These are phyloP conservation scores for Acanthurus lineatus DNA, from an alignment of 2,797 vertebrate genomes.

Conservation along the genomic window DNA sequence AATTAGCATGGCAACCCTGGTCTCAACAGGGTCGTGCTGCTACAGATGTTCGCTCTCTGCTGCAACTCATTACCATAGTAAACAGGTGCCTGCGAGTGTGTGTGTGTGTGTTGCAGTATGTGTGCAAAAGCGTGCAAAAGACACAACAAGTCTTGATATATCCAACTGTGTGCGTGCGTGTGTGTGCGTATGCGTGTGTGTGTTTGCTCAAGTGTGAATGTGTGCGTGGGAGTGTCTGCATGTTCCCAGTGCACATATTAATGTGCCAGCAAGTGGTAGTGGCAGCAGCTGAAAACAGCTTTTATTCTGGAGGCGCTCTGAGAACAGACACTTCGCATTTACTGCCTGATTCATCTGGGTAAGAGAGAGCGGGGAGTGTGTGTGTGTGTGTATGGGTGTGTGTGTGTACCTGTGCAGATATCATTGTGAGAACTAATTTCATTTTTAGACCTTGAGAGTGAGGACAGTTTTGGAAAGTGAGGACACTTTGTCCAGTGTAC, in stretches of 20 bases:
- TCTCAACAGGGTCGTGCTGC: constrained; percentile 70
- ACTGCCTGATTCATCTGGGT: constrained; percentile 63
- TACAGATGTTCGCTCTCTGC: constrained; percentile 78
- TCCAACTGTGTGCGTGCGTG: background rate
- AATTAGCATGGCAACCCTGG: constrained; percentile 62
- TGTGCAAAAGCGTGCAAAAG: constrained; percentile 25
- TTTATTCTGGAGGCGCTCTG: constrained; percentile 59
- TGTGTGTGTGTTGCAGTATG: constrained; percentile 16
- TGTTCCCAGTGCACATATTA: constrained; percentile 63
- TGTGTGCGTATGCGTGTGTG: constrained; percentile 11
- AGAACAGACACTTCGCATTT: constrained; percentile 69
- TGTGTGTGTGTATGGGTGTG: constrained; percentile 2
- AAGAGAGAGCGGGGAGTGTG: background rate
- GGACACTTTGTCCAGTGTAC: too few relatives aligned
- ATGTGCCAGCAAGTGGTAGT: constrained; percentile 54
- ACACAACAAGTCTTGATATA: background rate
- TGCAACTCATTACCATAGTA: constrained; percentile 79
- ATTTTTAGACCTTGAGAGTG: too few relatives aligned
- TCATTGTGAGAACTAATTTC: too few relatives aligned
- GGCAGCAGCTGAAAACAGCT: constrained; percentile 68
- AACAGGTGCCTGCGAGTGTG: constrained; percentile 66
- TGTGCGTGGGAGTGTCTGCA: constrained; percentile 47
- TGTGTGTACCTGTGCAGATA: background rate
- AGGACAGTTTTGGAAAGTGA: too few relatives aligned
- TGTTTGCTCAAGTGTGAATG: constrained; percentile 22